Base-by-base conservation (phyloP, 2,888 invertebrate species). In the Blastobasis lacticolella region DNA sequence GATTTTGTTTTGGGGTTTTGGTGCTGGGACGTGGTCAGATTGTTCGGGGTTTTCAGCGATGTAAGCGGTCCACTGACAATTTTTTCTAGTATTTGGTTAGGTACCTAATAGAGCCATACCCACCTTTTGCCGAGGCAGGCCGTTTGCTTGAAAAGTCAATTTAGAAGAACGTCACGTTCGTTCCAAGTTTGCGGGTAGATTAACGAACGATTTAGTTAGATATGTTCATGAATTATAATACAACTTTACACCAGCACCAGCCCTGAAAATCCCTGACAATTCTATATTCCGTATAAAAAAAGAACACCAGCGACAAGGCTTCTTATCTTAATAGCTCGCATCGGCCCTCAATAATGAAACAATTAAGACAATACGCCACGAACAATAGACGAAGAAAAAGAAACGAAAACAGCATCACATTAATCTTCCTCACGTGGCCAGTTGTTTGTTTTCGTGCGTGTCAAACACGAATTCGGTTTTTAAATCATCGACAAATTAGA, bases 361-460 rank as follows among this genome's bases (percentile, higher is more conserved):
- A 80, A 84, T 84, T 82, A 84, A 77, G 74, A 73, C 74, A 71
- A 72, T 74, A 69, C 57, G 53, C 55, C 59, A 61, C 57, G 51
- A 60, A 71, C 69, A 69, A 69, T 64, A 58, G 63, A 60, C 54
- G 42, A n/a, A n/a, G 42, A 42, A 42, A 57, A 58, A 64, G 62
- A 58, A 57, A 55, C 56, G 59, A 53, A 52, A 56, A 57, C 53
- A 49, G 54, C 56, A 57, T 60, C 63, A 52, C 68, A 77, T 83
- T 81, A 75, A 81, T 85, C 84, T 85, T 81, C 70, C 60, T 84
- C 78, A 76, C 61, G 54, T 56, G 68, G 69, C 60, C 52, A 57
- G 58, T 71, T 78, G 73, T 80, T 80, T 81, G 75, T 83, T 81
- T 80, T 74, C 65, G 63, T 56, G 23, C 23, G 61, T 73, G 74